Evolutionary conservation across 1,140 invertebrate species (phyloP).

Genomic region (Drosophila lacertosa): DNA sequence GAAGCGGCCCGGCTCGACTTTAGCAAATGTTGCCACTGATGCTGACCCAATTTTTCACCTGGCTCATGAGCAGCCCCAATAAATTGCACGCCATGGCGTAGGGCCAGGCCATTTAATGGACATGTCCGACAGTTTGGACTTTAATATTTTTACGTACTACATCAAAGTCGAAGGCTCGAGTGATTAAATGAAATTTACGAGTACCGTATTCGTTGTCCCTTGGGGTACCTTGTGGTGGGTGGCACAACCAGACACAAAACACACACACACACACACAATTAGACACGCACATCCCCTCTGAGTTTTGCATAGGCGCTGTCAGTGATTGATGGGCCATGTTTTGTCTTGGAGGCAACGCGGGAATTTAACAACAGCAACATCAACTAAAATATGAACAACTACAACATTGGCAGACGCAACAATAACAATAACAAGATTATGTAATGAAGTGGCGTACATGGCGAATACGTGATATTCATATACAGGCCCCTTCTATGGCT

Average conservation of each 20-base stretch:
- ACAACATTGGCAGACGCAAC: constrained; percentile 8
- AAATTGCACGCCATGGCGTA: constrained; percentile 44
- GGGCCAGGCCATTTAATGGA: constrained; percentile 58
- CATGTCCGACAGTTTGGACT: constrained; percentile 60
- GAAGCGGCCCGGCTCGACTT: not conserved
- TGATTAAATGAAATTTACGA: constrained; percentile 81
- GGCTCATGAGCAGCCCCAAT: constrained; percentile 51
- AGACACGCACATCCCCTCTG: not conserved
- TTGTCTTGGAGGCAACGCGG: constrained; percentile 49
- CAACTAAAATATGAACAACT: not conserved
- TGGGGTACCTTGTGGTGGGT: constrained; percentile 1
- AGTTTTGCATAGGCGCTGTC: constrained; percentile 71
- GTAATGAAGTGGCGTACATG: constrained; percentile 56
- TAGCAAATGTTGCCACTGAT: constrained; percentile 23
- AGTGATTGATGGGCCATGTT: constrained; percentile 72
- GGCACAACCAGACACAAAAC: not conserved
- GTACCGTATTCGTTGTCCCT: constrained; percentile 29
- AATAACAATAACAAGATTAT: constrained; percentile 49
- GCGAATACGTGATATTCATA: constrained; percentile 60
- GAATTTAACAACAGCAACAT: constrained; percentile 33
- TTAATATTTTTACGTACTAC: constrained; percentile 65
- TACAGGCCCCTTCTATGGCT: not conserved
- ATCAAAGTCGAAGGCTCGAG: constrained; percentile 70
- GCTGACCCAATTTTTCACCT: constrained; percentile 60
- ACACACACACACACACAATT: not conserved